Base-by-base conservation (phyloP, 1,140 invertebrate species). In the Andricus grossulariae region DNA sequence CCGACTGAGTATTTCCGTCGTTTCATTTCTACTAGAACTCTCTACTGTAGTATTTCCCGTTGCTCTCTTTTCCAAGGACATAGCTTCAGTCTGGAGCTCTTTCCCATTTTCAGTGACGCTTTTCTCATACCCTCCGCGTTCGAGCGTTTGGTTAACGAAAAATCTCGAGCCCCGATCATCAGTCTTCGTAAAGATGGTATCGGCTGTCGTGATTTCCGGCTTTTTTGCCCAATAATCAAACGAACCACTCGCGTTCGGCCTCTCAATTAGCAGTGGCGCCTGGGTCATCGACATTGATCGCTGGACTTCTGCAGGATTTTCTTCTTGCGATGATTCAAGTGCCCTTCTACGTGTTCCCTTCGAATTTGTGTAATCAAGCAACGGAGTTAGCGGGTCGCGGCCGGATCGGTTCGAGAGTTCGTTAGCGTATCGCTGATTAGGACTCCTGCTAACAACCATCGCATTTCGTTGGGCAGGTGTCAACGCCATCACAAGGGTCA, bases 371-470 rank as follows among this genome's bases (percentile, higher is more conserved):
- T 77, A 74, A 80, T 83, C 76, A 57, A 25, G 75, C 19, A 66
- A 15, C 13, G 71, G 57, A 76, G 78, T 75, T 72, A 72, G 51
- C 19, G 45, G 51, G 19, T 70, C 57, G 60, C 74, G 45, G 50
- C 6, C 10, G 50, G 55, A 21, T 66, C 66, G 55, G 71, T 49
- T 13, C 21, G 45, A 25, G 21, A 71, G 72, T 75, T 84, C 82
- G 74, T 83, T 83, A 80, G 71, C 49, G 32, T 51, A 18, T 54
- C 73, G 71, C 73, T 82, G 77, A 81, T 85, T 82, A 77, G 82
- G 78, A 73, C 77, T 72, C 19, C 73, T 32, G 52, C 45, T 73
- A 71, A 75, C 71, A 71, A 72, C 55, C 66, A 71, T 51, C n/a
- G 71, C n/a, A 74, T 52, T 73, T 73, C n/a, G 74, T 16, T 18